These are phyloP conservation scores for Chaetodon auriga DNA, from an alignment of 2,113 vertebrate species.

Conservation along the genomic window DNA sequence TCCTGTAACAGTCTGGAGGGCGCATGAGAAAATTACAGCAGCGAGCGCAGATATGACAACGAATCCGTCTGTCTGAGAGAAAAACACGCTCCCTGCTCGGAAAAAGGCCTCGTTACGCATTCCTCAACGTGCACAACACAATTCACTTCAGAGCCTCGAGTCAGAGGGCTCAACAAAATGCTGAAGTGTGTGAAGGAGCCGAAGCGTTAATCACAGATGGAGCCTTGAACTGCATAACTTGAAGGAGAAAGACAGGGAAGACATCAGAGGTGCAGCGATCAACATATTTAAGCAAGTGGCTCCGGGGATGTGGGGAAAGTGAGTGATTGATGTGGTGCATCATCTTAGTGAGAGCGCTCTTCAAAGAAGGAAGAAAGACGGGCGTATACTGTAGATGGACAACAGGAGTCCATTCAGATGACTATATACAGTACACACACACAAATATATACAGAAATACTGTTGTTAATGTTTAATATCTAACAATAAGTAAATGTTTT, in stretches of 20 bases:
- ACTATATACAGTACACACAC: background rate
- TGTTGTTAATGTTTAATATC: background rate
- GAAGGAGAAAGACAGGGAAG: slow-evolving; percentile 1
- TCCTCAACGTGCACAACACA: background rate
- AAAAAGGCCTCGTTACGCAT: background rate
- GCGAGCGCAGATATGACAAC: background rate
- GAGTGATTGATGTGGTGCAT: slow-evolving; percentile 7
- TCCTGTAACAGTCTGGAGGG: background rate
- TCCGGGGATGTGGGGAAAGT: background rate
- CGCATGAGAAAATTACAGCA: background rate
- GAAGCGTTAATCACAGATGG: background rate
- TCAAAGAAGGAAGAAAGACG: background rate
- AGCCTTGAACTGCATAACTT: slow-evolving; percentile 12
- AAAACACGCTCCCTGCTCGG: background rate
- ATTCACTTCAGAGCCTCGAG: background rate
- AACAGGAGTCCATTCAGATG: background rate
- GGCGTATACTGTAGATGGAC: background rate
- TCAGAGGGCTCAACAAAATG: slow-evolving; percentile 11
- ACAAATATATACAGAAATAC: background rate
- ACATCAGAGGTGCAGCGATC: slow-evolving; percentile 36
- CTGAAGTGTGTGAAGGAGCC: slow-evolving; percentile 10
- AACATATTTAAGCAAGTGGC: slow-evolving; percentile 15
- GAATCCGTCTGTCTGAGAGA: background rate
- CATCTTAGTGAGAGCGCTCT: background rate
- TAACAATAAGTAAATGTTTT: background rate